Evolutionary conservation across 2,113 vertebrate genomes (phyloP), one percentile per base, ranked within the genome.

Genomic region (Herpailurus yagouaroundi): DNA sequence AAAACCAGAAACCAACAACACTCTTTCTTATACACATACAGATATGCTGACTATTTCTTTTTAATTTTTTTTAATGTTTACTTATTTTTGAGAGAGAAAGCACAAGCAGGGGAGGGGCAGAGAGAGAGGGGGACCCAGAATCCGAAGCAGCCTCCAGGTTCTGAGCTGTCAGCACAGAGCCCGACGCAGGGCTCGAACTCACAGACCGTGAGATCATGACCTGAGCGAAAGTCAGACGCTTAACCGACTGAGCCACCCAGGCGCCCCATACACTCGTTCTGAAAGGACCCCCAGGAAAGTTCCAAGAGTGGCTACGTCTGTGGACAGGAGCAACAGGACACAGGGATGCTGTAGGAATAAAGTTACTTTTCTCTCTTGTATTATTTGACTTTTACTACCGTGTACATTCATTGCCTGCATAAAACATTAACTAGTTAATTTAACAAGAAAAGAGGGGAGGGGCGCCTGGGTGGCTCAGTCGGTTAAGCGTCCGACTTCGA

Each of bases 321-420:
- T n/a, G 19, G 38, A 89, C 69, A 29, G 19, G 57, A 38, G 33
- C 1, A 11, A 45, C 16, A 31, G 31, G 83, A 52, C 76, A 45
- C 0, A 0, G 55, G 52, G 29, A 13, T 5, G 2, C 41, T 0
- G 1, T 0, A 41, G 73, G 48, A 25, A 33, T 16, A 38, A 7
- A 2, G 31, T 50, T 38, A 21, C 23, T 55, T 89, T 19, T 23
- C 69, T 19, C 38, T 50, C 89, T 55, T 9, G 5, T 36, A 31
- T 38, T 10, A 38, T 16, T 52, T 36, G 45, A 33, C n/a, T 48
- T 45, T 55, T 66, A 79, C 48, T 23, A 5, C 19, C 25, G 3
- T 8, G 29, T 15, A 38, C 60, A 48, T 50, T 21, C 13, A 29
- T 71, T 6, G 48, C 31, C 63, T 27, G 41, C 60, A 66, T 4